Evolutionary conservation across 2,888 invertebrate genomes (phyloP).

Genomic region (Stenolophus ochropezus): DNA sequence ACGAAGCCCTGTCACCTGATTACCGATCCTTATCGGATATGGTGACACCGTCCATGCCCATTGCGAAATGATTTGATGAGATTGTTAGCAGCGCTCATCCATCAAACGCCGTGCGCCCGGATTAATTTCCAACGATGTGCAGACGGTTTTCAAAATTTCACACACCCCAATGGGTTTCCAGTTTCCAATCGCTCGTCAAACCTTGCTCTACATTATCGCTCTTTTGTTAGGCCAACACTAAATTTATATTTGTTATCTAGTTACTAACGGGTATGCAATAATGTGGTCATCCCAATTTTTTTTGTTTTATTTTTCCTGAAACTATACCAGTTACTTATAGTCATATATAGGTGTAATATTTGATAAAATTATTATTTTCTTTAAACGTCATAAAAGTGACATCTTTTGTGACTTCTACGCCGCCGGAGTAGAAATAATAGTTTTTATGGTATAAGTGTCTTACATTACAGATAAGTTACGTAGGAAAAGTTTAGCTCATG

Average conservation of each 20-base stretch:
- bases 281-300: too few species aligned
- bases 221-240: neutral
- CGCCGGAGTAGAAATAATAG: too few species aligned
- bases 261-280: too few species aligned
- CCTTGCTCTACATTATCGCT: neutral
- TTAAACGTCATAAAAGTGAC: too few species aligned
- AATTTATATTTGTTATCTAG: conserved; percentile 6
- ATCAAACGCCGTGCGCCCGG: conserved; percentile 46
- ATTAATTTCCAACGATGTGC: conserved; percentile 54
- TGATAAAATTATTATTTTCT: too few species aligned
- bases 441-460: too few species aligned
- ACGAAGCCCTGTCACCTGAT: conserved; percentile 59
- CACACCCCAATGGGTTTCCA: conserved; percentile 42
- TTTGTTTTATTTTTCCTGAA: too few species aligned
- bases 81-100: conserved; percentile 56
- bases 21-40: conserved; percentile 58
- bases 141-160: conserved; percentile 56
- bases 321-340: too few species aligned
- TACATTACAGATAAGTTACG: too few species aligned
- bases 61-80: conserved; percentile 49
- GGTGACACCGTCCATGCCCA: conserved; percentile 51
- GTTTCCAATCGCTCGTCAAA: neutral
- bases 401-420: too few species aligned
- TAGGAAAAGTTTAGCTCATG: too few species aligned
- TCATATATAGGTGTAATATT: too few species aligned